Conservation (phyloP, 2,797 vertebrate genomes). For the Halcyon chelicuti region DNA sequence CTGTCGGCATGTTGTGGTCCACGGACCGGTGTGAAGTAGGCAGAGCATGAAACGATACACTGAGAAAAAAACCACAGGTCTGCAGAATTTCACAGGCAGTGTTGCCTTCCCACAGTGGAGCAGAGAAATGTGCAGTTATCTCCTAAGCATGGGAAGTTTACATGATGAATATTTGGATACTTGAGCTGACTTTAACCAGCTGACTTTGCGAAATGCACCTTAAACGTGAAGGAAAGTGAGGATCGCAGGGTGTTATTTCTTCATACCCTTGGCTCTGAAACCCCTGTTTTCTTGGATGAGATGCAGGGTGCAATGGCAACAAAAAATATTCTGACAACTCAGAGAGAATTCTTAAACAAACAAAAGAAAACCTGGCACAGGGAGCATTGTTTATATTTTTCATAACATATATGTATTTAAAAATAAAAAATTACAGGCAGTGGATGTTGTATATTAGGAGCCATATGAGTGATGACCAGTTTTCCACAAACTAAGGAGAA, state of each 20-base stretch:
- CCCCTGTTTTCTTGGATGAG: neutral
- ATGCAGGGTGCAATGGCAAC: accelerated
- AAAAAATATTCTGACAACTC: neutral
- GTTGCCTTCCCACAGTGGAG: neutral
- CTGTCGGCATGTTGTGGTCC: accelerated
- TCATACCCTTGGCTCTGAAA: neutral
- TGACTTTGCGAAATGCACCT: neutral
- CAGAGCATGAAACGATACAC: neutral
- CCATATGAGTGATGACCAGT: neutral
- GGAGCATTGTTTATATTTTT: conserved; percentile 19
- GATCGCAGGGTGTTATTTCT: neutral
- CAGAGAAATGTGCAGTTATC: neutral
- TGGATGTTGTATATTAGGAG: neutral
- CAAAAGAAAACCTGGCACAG: conserved; percentile 13
- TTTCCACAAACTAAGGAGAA: conserved; percentile 30
- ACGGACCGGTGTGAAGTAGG: neutral
- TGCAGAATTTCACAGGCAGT: conserved; percentile 46
- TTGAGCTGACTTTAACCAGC: conserved; percentile 20
- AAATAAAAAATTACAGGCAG: conserved; percentile 27
- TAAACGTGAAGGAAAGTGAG: neutral
- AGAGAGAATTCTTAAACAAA: conserved; percentile 11
- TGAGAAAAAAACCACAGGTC: neutral
- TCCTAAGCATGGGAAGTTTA: conserved; percentile 56
- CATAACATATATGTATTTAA: conserved; percentile 33
- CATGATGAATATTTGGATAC: neutral